These are phyloP conservation scores for Psilopogon haemacephalus DNA, from an alignment of 2,113 vertebrate genomes.

Conservation along the genomic window DNA sequence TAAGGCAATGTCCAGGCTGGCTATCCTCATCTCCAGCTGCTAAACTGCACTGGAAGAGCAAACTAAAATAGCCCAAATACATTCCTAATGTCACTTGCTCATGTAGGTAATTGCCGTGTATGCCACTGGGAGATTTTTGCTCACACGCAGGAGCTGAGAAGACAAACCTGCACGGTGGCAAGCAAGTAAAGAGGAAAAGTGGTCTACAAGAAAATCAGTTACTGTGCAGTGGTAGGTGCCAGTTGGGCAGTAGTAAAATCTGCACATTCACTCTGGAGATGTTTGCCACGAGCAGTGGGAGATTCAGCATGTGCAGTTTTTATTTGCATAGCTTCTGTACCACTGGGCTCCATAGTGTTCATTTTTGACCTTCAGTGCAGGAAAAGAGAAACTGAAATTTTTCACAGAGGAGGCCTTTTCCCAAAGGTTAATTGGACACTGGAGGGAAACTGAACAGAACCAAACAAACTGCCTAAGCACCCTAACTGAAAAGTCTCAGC, in stretches of 20 bases:
- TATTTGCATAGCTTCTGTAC: not conserved
- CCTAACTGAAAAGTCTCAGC: not conserved
- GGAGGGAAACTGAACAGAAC: constrained; percentile 22
- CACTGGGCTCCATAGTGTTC: not conserved
- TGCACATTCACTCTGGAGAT: accelerated
- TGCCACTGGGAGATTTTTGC: not conserved
- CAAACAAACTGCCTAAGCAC: not conserved
- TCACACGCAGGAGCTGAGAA: not conserved
- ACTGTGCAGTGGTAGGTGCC: not conserved
- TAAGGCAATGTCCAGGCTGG: not conserved
- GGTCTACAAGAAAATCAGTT: not conserved
- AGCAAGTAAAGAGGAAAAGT: not conserved
- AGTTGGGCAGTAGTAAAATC: not conserved
- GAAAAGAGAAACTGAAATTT: not conserved
- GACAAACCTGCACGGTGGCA: not conserved
- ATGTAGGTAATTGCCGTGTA: not conserved
- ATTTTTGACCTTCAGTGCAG: constrained; percentile 5
- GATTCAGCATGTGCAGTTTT: not conserved
- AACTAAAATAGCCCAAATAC: not conserved
- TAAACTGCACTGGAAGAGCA: not conserved
- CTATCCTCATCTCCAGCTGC: not conserved
- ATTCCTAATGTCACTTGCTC: not conserved
- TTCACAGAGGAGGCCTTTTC: not conserved
- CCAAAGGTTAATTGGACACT: not conserved
- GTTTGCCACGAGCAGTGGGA: not conserved